Conservation (phyloP, 2,113 vertebrate species). For the Ranitomeya imitator region DNA sequence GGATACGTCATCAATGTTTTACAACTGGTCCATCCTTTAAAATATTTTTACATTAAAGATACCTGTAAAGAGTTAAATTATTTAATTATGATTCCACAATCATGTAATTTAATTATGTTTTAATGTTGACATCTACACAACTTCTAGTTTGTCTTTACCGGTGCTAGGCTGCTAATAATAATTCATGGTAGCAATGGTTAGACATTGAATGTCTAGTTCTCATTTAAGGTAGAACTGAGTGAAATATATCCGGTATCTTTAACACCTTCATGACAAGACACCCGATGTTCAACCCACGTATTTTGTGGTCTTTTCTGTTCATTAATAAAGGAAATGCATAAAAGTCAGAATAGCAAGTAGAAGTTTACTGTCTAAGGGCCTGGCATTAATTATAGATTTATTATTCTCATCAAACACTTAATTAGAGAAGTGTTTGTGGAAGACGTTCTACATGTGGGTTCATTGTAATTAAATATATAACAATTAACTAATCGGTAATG, state of each 20-base stretch:
- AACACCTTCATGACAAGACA: not conserved
- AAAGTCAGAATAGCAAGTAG: not conserved
- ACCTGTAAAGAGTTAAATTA: not conserved
- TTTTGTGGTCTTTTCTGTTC: not conserved
- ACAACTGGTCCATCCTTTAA: too few species aligned
- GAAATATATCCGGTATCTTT: not conserved
- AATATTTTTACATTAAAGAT: not conserved
- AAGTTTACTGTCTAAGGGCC: not conserved
- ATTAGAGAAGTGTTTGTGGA: conserved; percentile 10
- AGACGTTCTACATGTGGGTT: not conserved
- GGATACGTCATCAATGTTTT: too few species aligned
- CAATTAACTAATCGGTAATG: conserved; percentile 31
- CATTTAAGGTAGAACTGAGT: not conserved
- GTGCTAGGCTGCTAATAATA: conserved; percentile 21
- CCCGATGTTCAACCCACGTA: not conserved
- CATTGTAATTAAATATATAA: conserved; percentile 9
- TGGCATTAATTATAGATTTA: not conserved
- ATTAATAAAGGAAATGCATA: not conserved
- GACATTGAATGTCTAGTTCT: not conserved
- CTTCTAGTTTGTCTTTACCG: not conserved
- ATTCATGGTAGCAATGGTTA: not conserved
- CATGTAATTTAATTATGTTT: not conserved
- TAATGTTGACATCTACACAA: not conserved
- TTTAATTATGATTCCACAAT: not conserved
- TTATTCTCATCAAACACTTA: not conserved